A percentile compares a stretch with the other conserved stretches of the same genome.
Conservation (phyloP, 2,888 invertebrate species). For the Rhyacophila evoluta region DNA sequence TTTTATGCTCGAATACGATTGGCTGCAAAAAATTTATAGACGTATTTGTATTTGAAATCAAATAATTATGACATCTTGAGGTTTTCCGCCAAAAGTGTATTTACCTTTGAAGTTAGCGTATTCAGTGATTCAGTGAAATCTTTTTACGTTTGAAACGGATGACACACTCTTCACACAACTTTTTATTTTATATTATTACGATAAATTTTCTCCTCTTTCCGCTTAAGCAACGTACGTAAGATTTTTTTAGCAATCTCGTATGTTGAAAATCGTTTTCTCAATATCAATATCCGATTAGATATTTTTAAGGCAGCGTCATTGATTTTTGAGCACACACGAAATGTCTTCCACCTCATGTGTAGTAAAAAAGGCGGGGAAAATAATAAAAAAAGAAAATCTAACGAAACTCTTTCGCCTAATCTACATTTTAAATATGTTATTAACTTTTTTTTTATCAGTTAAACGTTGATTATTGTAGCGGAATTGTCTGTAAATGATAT, state of each 20-base stretch:
- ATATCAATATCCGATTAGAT: conserved; percentile 22
- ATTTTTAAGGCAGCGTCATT: neutral
- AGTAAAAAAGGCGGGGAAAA: neutral
- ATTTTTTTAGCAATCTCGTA: conserved; percentile 17
- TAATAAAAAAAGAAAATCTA: neutral
- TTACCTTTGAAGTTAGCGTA: conserved; percentile 9
- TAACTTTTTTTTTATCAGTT: neutral
- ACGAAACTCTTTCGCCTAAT: neutral
- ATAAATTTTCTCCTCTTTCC: neutral
- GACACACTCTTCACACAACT: conserved; percentile 17
- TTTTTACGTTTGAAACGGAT: conserved; percentile 10
- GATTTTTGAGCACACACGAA: conserved; percentile 15
- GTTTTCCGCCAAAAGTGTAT: neutral
- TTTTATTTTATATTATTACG: conserved; percentile 7
- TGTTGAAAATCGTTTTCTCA: neutral
- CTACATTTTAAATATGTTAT: neutral
- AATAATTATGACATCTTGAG: conserved; percentile 8
- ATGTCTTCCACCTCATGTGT: neutral
- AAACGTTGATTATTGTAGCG: no score
- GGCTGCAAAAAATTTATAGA: neutral
- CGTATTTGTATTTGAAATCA: neutral
- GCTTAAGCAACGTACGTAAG: neutral
- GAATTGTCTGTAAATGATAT: no score
- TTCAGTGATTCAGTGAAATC: conserved; percentile 4
- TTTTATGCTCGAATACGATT: no score